Evolutionary conservation across 2,797 vertebrate species (phyloP), one percentile per base, ranked within the genome.

Genomic region (Apogon hyalosoma): DNA sequence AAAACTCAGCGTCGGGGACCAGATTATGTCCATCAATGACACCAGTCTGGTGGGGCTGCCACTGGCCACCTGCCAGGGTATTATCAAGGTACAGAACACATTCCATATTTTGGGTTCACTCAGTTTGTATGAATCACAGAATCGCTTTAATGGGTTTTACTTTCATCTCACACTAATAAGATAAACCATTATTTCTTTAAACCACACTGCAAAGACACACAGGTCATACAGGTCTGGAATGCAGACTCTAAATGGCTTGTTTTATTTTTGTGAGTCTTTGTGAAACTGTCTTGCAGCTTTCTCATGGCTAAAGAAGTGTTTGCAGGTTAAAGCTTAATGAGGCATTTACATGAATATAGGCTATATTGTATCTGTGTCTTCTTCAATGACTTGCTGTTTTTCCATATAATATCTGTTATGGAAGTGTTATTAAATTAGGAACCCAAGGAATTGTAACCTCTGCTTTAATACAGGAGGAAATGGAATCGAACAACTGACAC

Each of bases 1-100:
- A 46, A 98, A 96, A 82, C 96, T 99, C 73, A 98, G 95, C 64
- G 96, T 99, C 2, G 98, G 98, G 0, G 97, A 99, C 90, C 98
- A 99, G 91, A 96, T 99, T 42, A 99, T 99, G 97, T 98, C 97
- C 67, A 96, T 99, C 80, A 99, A 99, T 11, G 92, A 94, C 84
- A 95, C 93, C 41, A 95, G 94, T 59, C 87, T 95, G 61, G 94
- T 95, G 45, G 94, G 94, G 51, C 94, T 99, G 42, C 98, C 97
- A 3, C 92, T 99, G 2, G 95, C 97, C 73, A 98, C 97, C 11
- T 99, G 98, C 83, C 98, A 99, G 93, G 94, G 96, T 57, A 97
- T 99, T 88, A 97, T 99, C 87, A 99, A 99, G 96, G 98, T 99
- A 90, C 1, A 0, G 7, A 58, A 16, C 24, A 14, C 16, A 48